Percentiles rank a stretch among this genome's conserved stretches.
These are phyloP conservation scores for Branchipolynoe longqiensis DNA, from an alignment of 2,888 invertebrate species.

Conservation along the genomic window DNA sequence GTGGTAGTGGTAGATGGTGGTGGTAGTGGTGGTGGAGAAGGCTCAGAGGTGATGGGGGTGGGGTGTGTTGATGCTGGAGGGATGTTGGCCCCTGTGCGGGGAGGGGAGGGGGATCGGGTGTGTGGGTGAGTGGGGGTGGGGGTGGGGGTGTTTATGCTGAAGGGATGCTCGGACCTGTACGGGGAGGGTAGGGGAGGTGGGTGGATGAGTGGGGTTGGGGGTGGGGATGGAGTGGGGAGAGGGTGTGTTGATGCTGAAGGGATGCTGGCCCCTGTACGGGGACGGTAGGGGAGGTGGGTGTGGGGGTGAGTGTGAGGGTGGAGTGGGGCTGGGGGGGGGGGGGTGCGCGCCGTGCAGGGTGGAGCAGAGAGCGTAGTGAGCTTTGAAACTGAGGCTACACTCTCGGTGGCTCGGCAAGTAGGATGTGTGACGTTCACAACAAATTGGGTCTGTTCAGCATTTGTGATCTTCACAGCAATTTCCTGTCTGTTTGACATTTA, in stretches of 20 bases:
- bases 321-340: not conserved
- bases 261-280: not conserved
- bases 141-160: not conserved
- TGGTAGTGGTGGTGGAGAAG: too few species aligned
- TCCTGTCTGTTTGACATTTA: too few species aligned
- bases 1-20: too few species aligned
- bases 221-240: not conserved
- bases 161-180: not conserved
- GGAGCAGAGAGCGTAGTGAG: not conserved
- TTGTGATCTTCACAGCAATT: too few species aligned
- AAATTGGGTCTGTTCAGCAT: too few species aligned
- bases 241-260: not conserved
- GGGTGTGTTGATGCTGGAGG: too few species aligned
- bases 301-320: not conserved
- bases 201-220: not conserved
- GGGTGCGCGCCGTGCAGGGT: not conserved
- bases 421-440: too few species aligned
- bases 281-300: too few species aligned
- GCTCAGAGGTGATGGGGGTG: not conserved
- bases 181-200: not conserved
- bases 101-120: constrained; percentile 15
- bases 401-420: not conserved
- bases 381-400: not conserved
- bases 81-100: not conserved
- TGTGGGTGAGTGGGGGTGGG: not conserved